These are phyloP conservation scores for Heptranchias perlo DNA, from an alignment of 2,113 vertebrate genomes.

Conservation along the genomic window DNA sequence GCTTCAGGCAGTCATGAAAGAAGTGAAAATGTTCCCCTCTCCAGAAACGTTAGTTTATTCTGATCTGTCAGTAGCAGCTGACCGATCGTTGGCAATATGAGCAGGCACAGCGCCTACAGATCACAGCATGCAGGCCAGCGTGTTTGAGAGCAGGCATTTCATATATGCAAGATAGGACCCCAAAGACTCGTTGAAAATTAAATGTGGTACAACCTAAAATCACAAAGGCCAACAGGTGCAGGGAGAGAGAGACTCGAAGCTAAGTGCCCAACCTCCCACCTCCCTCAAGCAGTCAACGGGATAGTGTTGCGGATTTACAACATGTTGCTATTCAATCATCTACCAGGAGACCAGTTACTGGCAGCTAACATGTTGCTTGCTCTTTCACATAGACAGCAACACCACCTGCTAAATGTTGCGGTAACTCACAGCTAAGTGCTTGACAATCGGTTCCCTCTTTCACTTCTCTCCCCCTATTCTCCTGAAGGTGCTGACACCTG, in stretches of 20 bases:
- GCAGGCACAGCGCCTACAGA: neutral
- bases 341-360: neutral
- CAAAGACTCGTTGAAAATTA: neutral
- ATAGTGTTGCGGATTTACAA: slow-evolving; percentile 27
- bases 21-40: neutral
- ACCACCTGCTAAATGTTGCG: neutral
- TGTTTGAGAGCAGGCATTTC: neutral
- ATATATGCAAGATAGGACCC: slow-evolving; percentile 12
- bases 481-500: neutral
- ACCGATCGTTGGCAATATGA: neutral
- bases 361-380: neutral
- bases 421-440: neutral
- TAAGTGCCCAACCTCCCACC: neutral
- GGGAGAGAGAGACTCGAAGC: neutral
- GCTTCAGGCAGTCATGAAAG: neutral
- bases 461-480: neutral
- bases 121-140: too few species aligned
- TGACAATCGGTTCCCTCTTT: neutral
- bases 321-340: slow-evolving; percentile 25
- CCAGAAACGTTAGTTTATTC: too few species aligned
- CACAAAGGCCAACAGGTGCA: neutral
- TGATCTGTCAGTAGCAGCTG: neutral
- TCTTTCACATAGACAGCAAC: neutral
- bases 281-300: neutral
- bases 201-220: neutral